These are phyloP conservation scores for Mugil cephalus DNA, from an alignment of 2,113 vertebrate genomes.

Conservation along the genomic window DNA sequence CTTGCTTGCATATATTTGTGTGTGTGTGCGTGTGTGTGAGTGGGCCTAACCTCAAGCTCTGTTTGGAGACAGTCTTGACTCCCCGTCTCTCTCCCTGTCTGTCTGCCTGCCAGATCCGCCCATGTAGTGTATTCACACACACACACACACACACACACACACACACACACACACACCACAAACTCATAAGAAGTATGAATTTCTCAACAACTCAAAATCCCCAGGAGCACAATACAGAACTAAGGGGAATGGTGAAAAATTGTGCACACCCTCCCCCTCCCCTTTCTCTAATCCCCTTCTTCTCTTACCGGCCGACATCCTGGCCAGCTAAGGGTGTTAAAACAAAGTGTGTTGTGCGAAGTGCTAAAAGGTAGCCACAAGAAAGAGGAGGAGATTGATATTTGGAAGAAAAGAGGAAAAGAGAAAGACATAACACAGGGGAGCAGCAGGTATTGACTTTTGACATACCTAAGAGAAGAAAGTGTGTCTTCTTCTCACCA, in stretches of 20 bases:
- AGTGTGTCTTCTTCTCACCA: constrained; percentile 48
- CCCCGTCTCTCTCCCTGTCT: constrained; percentile 45
- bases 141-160: constrained; percentile 8
- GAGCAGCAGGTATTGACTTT: constrained; percentile 61
- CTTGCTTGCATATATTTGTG: constrained; percentile 68
- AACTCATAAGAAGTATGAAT: constrained; percentile 46
- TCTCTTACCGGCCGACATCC: constrained; percentile 38
- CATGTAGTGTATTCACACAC: constrained; percentile 32
- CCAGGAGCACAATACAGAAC: constrained; percentile 42
- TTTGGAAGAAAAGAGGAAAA: constrained; percentile 9
- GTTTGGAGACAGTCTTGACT: constrained; percentile 69
- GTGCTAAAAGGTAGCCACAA: constrained; percentile 17
- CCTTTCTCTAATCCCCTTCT: constrained; percentile 36
- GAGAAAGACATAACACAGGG: constrained; percentile 37
- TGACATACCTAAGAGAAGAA: constrained; percentile 64
- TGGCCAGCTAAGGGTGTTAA: constrained; percentile 37
- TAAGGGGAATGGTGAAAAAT: constrained; percentile 28
- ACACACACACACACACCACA: constrained; percentile 26
- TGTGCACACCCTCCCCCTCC: constrained; percentile 24
- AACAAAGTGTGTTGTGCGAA: constrained; percentile 38
- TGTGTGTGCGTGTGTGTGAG: constrained; percentile 28
- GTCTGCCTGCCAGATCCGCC: constrained; percentile 57
- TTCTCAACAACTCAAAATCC: constrained; percentile 51
- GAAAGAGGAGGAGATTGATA: constrained; percentile 1
- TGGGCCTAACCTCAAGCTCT: constrained; percentile 68